Evolutionary conservation across 2,888 invertebrate species (phyloP), one percentile per base, ranked within the genome.

Genomic region (Siphlonurus alternatus): DNA sequence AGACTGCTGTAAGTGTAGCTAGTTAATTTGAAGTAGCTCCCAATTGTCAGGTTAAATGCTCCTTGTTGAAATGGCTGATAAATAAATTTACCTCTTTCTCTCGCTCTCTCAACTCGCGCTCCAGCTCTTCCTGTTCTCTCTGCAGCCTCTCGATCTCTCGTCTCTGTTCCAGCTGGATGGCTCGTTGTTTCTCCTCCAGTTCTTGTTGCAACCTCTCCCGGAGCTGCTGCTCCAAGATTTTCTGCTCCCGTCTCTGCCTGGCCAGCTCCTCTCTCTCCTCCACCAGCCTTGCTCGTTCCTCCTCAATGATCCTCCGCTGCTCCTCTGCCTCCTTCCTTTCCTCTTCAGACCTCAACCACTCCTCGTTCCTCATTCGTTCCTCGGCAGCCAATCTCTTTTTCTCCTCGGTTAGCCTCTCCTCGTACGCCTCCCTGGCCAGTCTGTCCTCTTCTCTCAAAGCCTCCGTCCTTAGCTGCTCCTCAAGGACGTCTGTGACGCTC

Each of bases 401-500:
- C 38, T 38, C 38, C 15, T 38, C 15, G 15, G n/a, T 20, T 7
- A 56, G 56, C 7, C 22, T 22, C 5, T 5, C 56, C n/a, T 56
- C 56, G 5, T 56, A 5, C 20, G 7, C 56, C 5, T 5, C 56
- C 56, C 20, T 10, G 56, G 22, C 56, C 5, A 56, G n/a, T 56
- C 20, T 56, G n/a, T 10, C 38, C 15, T 38, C 56, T 56, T n/a
- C 38, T 38, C 15, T 15, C n/a, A n/a, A 5, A 10, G 38, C 38
- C 20, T 56, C 56, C 5, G 56, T 22, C 56, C 22, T 22, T 3
- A 56, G 5, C n/a, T 56, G 56, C 56, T 56, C 60, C 20, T 65
- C 63, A 22, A 65, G 19, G 25, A 63, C 65, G 18, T 22, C 62
- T 3, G 65, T 65, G 15, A 64, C 65, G 53, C 64, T 61, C 53